Conservation (phyloP, 2,888 invertebrate species). For the Pinctada fucata region DNA sequence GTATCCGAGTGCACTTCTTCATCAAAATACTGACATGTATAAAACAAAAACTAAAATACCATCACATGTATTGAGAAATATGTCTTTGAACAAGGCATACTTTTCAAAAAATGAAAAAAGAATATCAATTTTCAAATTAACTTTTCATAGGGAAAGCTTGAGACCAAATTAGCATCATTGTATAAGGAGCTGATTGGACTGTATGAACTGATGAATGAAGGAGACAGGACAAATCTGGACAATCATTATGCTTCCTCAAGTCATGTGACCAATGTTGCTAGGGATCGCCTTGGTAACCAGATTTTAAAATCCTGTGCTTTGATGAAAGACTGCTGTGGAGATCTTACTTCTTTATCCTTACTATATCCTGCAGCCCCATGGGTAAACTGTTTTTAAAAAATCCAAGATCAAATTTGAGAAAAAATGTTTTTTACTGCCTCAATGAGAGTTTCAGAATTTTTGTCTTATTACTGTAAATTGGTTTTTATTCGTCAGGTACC, state of each 20-base stretch:
- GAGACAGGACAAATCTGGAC: constrained; percentile 14
- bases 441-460: neutral
- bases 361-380: constrained; percentile 72
- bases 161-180: constrained; percentile 64
- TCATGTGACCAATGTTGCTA: constrained; percentile 53
- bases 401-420: constrained; percentile 17
- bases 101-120: no score
- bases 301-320: constrained; percentile 61
- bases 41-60: no score
- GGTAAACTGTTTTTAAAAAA: constrained; percentile 60
- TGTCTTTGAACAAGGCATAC: no score
- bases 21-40: no score
- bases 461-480: no score
- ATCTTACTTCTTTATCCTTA: constrained; percentile 67
- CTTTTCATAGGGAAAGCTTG: constrained; percentile 64
- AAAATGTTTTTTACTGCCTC: no score
- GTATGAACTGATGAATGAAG: constrained; percentile 43
- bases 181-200: constrained; percentile 67
- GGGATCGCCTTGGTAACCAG: constrained; percentile 60
- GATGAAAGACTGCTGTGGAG: constrained; percentile 63
- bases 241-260: constrained; percentile 41
- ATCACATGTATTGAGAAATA: no score
- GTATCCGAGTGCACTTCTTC: no score
- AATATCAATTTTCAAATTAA: neutral
- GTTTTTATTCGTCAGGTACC: no score